Evolutionary conservation across 2,888 invertebrate genomes (phyloP).

Genomic region (Metellina segmentata): DNA sequence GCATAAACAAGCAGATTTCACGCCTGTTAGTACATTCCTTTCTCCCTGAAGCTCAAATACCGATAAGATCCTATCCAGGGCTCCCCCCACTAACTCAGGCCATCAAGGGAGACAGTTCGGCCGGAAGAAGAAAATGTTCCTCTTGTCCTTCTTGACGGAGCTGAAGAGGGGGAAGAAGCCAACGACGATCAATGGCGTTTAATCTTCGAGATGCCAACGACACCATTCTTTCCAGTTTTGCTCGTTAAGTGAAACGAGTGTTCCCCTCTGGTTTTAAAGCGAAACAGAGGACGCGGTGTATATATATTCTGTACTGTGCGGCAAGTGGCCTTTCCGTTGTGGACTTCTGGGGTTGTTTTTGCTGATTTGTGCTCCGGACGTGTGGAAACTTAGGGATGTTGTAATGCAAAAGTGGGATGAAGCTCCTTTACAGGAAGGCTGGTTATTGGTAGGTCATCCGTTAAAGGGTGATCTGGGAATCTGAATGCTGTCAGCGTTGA

Average conservation of each 20-base stretch:
- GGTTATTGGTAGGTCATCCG: too few species aligned
- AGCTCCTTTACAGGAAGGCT: too few species aligned
- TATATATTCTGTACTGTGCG: too few species aligned
- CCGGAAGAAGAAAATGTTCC: slow-evolving; percentile 58
- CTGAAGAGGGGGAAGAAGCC: not conserved
- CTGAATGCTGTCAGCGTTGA: too few species aligned
- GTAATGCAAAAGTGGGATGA: too few species aligned
- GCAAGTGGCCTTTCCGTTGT: too few species aligned
- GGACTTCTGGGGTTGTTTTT: too few species aligned
- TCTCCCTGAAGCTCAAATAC: slow-evolving; percentile 45
- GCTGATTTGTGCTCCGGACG: too few species aligned
- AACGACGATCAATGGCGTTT: slow-evolving; percentile 53
- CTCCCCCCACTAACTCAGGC: slow-evolving; percentile 31
- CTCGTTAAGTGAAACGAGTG: slow-evolving; percentile 26
- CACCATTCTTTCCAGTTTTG: slow-evolving; percentile 31
- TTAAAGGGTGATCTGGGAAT: too few species aligned
- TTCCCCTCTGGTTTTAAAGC: not conserved
- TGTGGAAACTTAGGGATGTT: too few species aligned
- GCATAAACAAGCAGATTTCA: slow-evolving; percentile 64
- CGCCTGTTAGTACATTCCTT: slow-evolving; percentile 59
- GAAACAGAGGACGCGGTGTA: not conserved
- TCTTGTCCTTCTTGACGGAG: slow-evolving; percentile 35
- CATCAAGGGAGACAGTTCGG: slow-evolving; percentile 51
- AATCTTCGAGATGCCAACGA: slow-evolving; percentile 42
- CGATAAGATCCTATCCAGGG: slow-evolving; percentile 33